Evolutionary conservation across 2,797 vertebrate species (phyloP).

Genomic region (Acanthopagrus latus): DNA sequence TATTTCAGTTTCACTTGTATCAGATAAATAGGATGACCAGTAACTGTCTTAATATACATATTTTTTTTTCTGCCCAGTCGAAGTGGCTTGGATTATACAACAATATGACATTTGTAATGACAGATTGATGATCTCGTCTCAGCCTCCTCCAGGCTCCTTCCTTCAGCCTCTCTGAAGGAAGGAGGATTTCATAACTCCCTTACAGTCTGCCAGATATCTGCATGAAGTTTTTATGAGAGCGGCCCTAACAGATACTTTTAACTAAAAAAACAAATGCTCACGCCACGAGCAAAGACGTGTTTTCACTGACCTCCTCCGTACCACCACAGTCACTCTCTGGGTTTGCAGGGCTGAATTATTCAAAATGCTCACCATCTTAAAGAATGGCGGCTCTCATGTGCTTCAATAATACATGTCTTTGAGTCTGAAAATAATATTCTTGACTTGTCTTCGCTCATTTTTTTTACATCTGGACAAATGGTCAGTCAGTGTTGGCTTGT

Average conservation of each 20-base stretch:
- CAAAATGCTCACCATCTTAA: constrained; percentile 20
- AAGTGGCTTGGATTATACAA: neutral
- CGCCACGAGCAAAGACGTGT: neutral
- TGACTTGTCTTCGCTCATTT: neutral
- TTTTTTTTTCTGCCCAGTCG: constrained; percentile 5
- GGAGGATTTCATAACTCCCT: constrained; percentile 46
- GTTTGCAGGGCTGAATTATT: constrained; percentile 58
- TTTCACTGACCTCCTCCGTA: constrained; percentile 21
- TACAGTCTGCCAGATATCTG: constrained; percentile 45
- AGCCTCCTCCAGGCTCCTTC: constrained; percentile 25
- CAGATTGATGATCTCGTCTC: constrained; percentile 31
- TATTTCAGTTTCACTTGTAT: neutral
- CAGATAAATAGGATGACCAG: neutral
- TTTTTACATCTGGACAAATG: neutral
- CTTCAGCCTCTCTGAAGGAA: neutral
- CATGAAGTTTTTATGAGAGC: constrained; percentile 62
- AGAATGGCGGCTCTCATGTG: neutral
- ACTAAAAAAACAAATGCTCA: constrained; percentile 35
- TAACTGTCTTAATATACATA: neutral
- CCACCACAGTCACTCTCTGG: constrained; percentile 3
- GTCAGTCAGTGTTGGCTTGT: neutral
- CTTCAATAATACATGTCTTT: constrained; percentile 49
- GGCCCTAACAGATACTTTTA: constrained; percentile 42
- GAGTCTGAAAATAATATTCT: constrained; percentile 23
- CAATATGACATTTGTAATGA: constrained; percentile 25